Percentiles rank a stretch among this genome's conserved stretches.
Conservation (phyloP, 2,888 invertebrate genomes). For the Lypha dubia region DNA sequence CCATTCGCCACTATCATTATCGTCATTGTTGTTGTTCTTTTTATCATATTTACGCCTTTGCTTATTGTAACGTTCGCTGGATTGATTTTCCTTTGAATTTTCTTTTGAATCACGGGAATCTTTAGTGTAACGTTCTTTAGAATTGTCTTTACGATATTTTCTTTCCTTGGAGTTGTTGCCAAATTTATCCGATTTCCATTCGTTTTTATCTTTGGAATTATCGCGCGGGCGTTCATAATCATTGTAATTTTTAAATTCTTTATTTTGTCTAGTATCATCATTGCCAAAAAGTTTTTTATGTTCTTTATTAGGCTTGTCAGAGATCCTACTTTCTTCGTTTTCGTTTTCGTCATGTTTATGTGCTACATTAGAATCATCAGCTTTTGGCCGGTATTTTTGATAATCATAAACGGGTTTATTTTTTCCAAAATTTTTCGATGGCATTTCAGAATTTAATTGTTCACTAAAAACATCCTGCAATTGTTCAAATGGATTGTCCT, state of each 20-base stretch:
- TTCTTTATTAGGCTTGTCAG: slow-evolving; percentile 11
- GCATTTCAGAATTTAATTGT: neutral
- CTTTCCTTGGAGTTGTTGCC: slow-evolving; percentile 48
- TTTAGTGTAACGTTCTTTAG: slow-evolving; percentile 65
- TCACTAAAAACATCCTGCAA: slow-evolving; percentile 10
- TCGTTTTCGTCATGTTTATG: neutral
- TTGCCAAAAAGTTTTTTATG: slow-evolving; percentile 33
- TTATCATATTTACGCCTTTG: slow-evolving; percentile 46
- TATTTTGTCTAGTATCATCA: slow-evolving; percentile 34
- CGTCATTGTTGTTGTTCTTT: slow-evolving; percentile 42
- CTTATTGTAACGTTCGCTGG: slow-evolving; percentile 64
- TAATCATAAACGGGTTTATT: slow-evolving; percentile 58
- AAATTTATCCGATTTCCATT: slow-evolving; percentile 51
- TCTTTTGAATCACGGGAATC: slow-evolving; percentile 31
- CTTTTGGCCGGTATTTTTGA: neutral
- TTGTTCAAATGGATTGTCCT: slow-evolving; percentile 47
- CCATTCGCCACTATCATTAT: slow-evolving; percentile 31
- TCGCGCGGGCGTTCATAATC: slow-evolving; percentile 24
- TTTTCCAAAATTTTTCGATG: slow-evolving; percentile 22
- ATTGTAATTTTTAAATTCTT: slow-evolving; percentile 56
- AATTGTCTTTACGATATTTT: slow-evolving; percentile 47
- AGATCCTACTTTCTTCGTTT: slow-evolving; percentile 1
- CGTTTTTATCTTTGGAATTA: slow-evolving; percentile 69
- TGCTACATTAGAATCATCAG: neutral
- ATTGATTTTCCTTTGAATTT: slow-evolving; percentile 52